These are phyloP conservation scores for Epistrophella euchroma DNA, from an alignment of 2,888 invertebrate genomes.

Conservation along the genomic window DNA sequence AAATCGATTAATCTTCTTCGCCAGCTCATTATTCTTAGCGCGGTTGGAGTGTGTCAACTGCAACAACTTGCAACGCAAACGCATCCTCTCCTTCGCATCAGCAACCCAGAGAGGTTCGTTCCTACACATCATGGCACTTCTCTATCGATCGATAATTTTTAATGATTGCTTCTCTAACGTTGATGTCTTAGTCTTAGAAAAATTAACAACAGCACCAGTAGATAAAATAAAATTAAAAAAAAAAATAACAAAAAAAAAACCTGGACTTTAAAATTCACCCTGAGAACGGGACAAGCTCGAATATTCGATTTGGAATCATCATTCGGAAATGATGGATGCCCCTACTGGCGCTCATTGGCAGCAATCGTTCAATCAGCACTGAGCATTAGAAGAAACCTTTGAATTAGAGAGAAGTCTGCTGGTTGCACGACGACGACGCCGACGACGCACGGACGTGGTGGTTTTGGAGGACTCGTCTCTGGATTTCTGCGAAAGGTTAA, in stretches of 20 bases:
- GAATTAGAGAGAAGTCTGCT: conserved; percentile 49
- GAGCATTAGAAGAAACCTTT: conserved; percentile 57
- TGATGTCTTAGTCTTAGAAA: conserved; percentile 74
- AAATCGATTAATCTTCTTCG: conserved; percentile 75
- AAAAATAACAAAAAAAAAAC: background rate
- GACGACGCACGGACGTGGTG: conserved; percentile 2
- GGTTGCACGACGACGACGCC: background rate
- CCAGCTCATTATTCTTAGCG: conserved; percentile 74
- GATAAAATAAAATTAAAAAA: conserved; percentile 4
- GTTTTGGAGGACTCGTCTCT: conserved; percentile 39
- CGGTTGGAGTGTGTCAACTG: conserved; percentile 74
- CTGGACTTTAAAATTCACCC: conserved; percentile 24
- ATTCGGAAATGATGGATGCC: conserved; percentile 70
- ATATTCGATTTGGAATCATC: conserved; percentile 47
- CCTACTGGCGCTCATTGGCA: conserved; percentile 62
- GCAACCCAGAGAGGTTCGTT: conserved; percentile 13
- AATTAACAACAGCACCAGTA: conserved; percentile 12
- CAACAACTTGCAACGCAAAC: conserved; percentile 71
- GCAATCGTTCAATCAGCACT: conserved; percentile 72
- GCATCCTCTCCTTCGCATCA: conserved; percentile 52
- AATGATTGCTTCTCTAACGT: conserved; percentile 72
- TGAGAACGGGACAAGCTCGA: conserved; percentile 47
- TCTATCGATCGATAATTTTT: conserved; percentile 74
- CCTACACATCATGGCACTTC: conserved; percentile 30
- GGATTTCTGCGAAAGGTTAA: conserved; percentile 74